These are phyloP conservation scores for Nymphalis io DNA, from an alignment of 1,140 invertebrate species.

Conservation along the genomic window DNA sequence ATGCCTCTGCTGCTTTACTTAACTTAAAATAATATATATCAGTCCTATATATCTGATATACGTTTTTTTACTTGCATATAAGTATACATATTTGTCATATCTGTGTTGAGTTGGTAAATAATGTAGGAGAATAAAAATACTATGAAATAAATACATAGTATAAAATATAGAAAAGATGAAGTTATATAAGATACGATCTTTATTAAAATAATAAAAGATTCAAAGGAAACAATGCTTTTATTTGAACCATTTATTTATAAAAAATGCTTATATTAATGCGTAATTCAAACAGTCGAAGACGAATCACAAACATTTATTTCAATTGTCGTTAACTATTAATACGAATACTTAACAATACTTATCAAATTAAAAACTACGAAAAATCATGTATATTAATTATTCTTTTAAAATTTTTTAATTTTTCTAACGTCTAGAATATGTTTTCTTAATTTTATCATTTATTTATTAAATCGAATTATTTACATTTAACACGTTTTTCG, in stretches of 20 bases:
- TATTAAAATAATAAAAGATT: not conserved
- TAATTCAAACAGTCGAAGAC: conserved; percentile 63
- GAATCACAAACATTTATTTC: conserved; percentile 41
- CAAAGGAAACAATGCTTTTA: conserved; percentile 10
- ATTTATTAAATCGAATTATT: not conserved
- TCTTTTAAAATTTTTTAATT: conserved; percentile 29
- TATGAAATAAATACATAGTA: no score
- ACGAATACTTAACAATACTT: conserved; percentile 62
- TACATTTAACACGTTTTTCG: conserved; percentile 35
- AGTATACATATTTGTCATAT: no score
- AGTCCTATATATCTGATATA: no score
- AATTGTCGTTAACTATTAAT: conserved; percentile 52
- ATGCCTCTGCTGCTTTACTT: no score
- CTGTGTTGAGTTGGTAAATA: no score
- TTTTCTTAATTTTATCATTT: not conserved
- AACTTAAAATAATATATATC: no score
- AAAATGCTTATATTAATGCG: conserved; percentile 75
- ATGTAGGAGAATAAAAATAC: no score
- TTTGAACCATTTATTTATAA: conserved; percentile 67
- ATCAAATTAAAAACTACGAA: conserved; percentile 44
- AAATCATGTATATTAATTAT: conserved; percentile 31
- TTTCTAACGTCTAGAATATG: not conserved
- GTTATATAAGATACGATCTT: no score
- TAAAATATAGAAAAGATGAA: no score
- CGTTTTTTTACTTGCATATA: no score